These are phyloP conservation scores for Drosophila melanosoma DNA, from an alignment of 2,888 invertebrate genomes.

Conservation along the genomic window DNA sequence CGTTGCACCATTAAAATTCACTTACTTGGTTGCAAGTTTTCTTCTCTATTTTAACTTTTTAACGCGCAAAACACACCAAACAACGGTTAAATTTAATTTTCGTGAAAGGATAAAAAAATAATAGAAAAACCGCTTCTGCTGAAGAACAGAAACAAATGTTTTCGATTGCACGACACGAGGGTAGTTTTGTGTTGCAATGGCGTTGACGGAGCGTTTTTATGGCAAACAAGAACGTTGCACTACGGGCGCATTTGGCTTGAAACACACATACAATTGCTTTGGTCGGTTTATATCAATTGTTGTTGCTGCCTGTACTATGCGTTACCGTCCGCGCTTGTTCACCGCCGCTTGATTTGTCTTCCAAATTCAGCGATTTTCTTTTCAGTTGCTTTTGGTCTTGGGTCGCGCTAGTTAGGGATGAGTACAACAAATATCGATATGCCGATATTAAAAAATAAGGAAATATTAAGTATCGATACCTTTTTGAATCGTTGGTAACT, in stretches of 20 bases:
- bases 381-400: constrained; percentile 20
- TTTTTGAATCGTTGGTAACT: not conserved
- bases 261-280: constrained; percentile 17
- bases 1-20: not conserved
- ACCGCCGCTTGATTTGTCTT: constrained; percentile 50
- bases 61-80: constrained; percentile 48
- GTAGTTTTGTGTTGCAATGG: constrained; percentile 30
- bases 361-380: constrained; percentile 42
- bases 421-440: constrained; percentile 14
- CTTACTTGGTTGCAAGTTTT: constrained; percentile 38
- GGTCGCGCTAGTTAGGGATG: constrained; percentile 20
- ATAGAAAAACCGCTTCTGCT: constrained; percentile 13
- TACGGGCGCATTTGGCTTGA: constrained; percentile 15
- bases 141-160: constrained; percentile 36
- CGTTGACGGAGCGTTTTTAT: constrained; percentile 16
- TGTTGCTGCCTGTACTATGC: constrained; percentile 28
- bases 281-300: constrained; percentile 22
- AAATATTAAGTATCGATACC: constrained; percentile 12
- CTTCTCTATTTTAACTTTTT: constrained; percentile 15
- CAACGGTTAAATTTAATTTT: constrained; percentile 64
- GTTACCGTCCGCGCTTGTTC: constrained; percentile 55
- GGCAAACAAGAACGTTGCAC: constrained; percentile 30
- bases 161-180: constrained; percentile 23
- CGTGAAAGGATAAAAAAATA: constrained; percentile 8
- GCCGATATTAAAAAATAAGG: constrained; percentile 1